Base-by-base conservation (phyloP, 2,797 vertebrate species). In the Chiloscyllium punctatum region DNA sequence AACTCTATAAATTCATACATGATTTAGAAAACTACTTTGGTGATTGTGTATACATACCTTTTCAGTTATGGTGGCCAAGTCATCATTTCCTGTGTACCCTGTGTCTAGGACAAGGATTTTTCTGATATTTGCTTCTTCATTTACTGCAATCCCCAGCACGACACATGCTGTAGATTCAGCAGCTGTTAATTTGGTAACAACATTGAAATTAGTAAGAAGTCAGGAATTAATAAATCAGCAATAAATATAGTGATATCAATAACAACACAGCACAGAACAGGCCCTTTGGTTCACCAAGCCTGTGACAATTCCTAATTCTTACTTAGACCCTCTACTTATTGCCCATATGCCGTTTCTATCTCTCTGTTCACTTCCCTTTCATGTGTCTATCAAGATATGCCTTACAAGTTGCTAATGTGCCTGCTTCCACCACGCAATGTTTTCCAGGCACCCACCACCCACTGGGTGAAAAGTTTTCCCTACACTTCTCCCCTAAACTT, bases 81-180 rank as follows among this genome's bases (percentile, higher is more conserved):
- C 99, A 97, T 99, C 99, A 95, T 98, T 98, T 87, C 99, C 99
- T 25, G 98, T 99, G 96, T 99, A 99, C 97, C 99, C 99, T 88
- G 99, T 99, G 97, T 99, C 99, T 62, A 99, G 97, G 96, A 99
- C 98, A 69, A 99, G 98, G 96, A 98, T 99, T 96, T 98, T 98
- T 95, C 98, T 99, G 95, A 99, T 97, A 18, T 99, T 99, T 0
- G 98, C 98, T 82, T 96, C 97, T 96, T 99, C 99, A 96, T 98
- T 99, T 99, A 99, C 99, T 8, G 98, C 97, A 74, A 99, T 98
- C 53, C 99, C 99, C 37, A 99, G 96, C 96, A 99, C 99, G 0
- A 99, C 99, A 97, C 99, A 99, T 96, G 99, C 99, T 96, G 99
- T 96, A 95, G 99, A 98, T 13, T 99, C 99, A 53, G 99, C 99